A percentile compares a stretch with the other conserved stretches of the same genome.
Evolutionary conservation across 2,113 vertebrate genomes (phyloP).

Genomic region (Sander lucioperca): DNA sequence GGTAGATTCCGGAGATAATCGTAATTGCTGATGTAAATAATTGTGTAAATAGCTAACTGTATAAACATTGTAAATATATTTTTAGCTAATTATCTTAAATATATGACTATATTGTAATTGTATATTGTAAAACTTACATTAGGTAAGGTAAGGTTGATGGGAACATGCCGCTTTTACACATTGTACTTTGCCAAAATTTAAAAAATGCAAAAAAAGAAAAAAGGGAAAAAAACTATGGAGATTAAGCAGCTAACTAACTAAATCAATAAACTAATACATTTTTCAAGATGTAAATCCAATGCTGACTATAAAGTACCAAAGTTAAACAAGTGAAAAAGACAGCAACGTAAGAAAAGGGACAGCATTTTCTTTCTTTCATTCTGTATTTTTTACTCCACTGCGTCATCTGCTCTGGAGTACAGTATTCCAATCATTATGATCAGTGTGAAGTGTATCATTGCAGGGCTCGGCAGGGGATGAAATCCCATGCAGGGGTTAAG

Average conservation of each 20-base stretch:
- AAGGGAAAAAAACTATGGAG: not conserved
- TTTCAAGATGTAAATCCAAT: not conserved
- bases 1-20: too few relatives aligned
- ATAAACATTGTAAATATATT: too few relatives aligned
- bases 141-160: too few relatives aligned
- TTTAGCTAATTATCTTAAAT: too few relatives aligned
- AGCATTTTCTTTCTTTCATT: not conserved
- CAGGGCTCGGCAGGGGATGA: conserved; percentile 73
- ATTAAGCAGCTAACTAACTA: not conserved
- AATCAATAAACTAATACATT: not conserved
- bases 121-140: too few relatives aligned
- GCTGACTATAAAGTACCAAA: not conserved
- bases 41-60: too few relatives aligned
- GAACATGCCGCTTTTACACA: too few relatives aligned
- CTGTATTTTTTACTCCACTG: not conserved
- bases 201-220: too few relatives aligned
- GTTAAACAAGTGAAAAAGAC: not conserved
- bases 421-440: conserved; percentile 61
- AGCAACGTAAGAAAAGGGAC: not conserved
- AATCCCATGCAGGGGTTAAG: conserved; percentile 77
- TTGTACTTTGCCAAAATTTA: too few relatives aligned
- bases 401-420: conserved; percentile 12
- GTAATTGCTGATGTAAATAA: too few relatives aligned
- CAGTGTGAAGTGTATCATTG: conserved; percentile 73
- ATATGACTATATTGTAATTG: too few relatives aligned